Conservation (phyloP, 2,113 vertebrate species). For the Panthera uncia region DNA sequence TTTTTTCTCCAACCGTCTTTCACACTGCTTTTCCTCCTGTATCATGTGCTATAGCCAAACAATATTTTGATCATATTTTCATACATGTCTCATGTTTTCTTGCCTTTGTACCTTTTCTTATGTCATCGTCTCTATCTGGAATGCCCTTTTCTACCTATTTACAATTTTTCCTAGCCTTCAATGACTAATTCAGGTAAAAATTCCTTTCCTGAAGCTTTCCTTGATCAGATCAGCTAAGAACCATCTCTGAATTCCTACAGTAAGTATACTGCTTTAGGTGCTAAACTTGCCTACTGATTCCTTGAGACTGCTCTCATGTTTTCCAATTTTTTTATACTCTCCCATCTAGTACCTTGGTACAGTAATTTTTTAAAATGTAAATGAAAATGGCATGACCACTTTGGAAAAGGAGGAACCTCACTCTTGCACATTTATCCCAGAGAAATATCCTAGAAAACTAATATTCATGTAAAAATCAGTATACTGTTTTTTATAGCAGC, state of each 20-base stretch:
- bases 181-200: background rate
- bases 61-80: background rate
- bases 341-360: background rate
- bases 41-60: background rate
- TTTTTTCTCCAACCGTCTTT: background rate
- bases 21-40: background rate
- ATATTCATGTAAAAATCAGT: background rate
- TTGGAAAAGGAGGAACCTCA: background rate
- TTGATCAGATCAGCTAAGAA: background rate
- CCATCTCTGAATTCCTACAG: background rate
- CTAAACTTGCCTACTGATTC: background rate
- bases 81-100: background rate
- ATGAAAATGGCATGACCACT: background rate
- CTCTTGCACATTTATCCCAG: background rate
- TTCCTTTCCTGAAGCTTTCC: background rate
- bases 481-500: background rate
- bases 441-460: background rate
- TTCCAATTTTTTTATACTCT: slow-evolving; percentile 20
- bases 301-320: background rate
- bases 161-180: background rate
- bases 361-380: background rate
- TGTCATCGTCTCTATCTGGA: background rate
- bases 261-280: background rate
- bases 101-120: background rate
- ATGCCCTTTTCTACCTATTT: background rate